These are phyloP conservation scores for Parascotia fuliginaria DNA, from an alignment of 2,888 invertebrate genomes.

Conservation along the genomic window DNA sequence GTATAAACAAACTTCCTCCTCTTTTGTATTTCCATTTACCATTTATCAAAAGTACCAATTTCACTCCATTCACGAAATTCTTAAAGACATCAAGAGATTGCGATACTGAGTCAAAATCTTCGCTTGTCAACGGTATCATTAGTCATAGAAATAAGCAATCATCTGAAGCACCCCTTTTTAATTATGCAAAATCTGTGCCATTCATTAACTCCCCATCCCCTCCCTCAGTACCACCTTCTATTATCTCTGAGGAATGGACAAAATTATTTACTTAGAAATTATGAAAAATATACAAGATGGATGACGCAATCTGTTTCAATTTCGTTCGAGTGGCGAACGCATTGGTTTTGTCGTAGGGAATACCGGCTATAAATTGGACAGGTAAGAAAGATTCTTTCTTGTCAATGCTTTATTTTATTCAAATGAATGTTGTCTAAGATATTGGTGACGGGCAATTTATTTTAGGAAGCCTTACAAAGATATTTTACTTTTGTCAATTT, in stretches of 20 bases:
- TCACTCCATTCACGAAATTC: slow-evolving; percentile 30
- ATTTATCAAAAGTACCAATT: slow-evolving; percentile 38
- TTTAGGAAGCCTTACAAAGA: too few relatives aligned
- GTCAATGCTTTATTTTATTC: background rate
- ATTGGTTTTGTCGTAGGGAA: slow-evolving; percentile 42
- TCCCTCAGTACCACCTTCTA: slow-evolving; percentile 28
- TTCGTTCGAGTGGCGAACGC: slow-evolving; percentile 47
- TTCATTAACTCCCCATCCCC: slow-evolving; percentile 58
- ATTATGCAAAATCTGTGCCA: slow-evolving; percentile 82
- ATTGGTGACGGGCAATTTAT: slow-evolving; percentile 10
- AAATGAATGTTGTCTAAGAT: background rate
- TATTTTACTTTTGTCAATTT: too few relatives aligned
- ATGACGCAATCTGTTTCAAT: slow-evolving; percentile 72
- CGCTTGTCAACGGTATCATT: slow-evolving; percentile 60
- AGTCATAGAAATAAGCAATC: slow-evolving; percentile 80
- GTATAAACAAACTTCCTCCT: background rate
- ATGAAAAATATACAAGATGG: slow-evolving; percentile 73
- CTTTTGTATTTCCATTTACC: slow-evolving; percentile 23
- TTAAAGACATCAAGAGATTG: slow-evolving; percentile 31
- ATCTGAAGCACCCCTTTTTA: slow-evolving; percentile 77
- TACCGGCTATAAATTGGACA: slow-evolving; percentile 49
- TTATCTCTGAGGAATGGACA: slow-evolving; percentile 61
- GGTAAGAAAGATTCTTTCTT: slow-evolving; percentile 40
- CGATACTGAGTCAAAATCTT: slow-evolving; percentile 41
- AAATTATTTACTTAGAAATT: slow-evolving; percentile 76